Percentiles rank a stretch among this genome's conserved stretches.
These are phyloP conservation scores for Callosobruchus maculatus DNA, from an alignment of 2,888 invertebrate species.

Conservation along the genomic window DNA sequence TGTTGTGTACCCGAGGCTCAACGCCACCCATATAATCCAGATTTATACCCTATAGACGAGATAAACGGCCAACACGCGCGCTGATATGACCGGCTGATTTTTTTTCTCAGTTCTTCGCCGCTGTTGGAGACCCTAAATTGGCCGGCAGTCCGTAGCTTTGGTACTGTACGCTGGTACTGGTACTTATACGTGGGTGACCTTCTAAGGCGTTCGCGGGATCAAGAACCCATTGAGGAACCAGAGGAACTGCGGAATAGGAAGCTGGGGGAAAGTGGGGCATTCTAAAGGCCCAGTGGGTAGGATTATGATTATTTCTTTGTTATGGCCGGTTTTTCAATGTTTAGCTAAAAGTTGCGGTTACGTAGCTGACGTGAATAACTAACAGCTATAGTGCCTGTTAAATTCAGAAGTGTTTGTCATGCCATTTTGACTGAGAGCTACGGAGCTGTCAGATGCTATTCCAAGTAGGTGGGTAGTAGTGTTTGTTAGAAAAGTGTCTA, in stretches of 20 bases:
- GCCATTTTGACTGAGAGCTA: too few species aligned
- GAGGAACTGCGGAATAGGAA: not conserved
- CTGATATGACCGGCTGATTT: not conserved
- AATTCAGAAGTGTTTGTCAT: too few species aligned
- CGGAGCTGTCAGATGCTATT: too few species aligned
- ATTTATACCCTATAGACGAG: not conserved
- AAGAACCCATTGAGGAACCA: slow-evolving; percentile 12
- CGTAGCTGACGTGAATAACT: too few species aligned
- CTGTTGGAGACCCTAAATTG: not conserved
- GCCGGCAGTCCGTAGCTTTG: not conserved
- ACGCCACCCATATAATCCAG: not conserved
- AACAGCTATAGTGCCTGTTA: too few species aligned
- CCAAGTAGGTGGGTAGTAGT: too few species aligned
- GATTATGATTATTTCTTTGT: too few species aligned
- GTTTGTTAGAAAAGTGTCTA: too few species aligned
- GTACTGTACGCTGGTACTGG: slow-evolving; percentile 6
- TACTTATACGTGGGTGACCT: slow-evolving; percentile 12
- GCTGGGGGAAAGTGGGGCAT: not conserved
- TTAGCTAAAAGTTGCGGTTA: too few species aligned
- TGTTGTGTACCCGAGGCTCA: too few species aligned
- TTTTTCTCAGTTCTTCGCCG: not conserved
- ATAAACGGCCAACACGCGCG: not conserved
- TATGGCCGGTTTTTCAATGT: too few species aligned
- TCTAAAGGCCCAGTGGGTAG: not conserved
- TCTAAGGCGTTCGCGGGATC: slow-evolving; percentile 20